A percentile compares a stretch with the other conserved stretches of the same genome.
These are phyloP conservation scores for Rhineura floridana DNA, from an alignment of 2,113 vertebrate species.

Conservation along the genomic window DNA sequence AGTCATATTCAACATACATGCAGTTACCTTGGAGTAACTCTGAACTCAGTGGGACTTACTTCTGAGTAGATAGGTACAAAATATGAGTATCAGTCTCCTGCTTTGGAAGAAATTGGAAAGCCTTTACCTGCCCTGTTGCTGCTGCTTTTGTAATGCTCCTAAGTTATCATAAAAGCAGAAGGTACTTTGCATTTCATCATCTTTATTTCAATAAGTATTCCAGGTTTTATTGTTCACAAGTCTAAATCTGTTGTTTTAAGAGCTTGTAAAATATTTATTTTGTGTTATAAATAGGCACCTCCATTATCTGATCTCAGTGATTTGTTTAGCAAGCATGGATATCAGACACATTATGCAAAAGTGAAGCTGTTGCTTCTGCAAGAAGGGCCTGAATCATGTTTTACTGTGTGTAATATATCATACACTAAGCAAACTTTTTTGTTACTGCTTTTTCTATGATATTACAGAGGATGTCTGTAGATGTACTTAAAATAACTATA, in stretches of 20 bases:
- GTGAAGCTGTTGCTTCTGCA: background rate
- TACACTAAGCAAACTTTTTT: background rate
- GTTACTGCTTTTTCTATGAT: background rate
- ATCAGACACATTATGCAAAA: background rate
- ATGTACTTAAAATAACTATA: background rate
- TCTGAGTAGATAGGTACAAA: too few species aligned
- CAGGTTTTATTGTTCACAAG: background rate
- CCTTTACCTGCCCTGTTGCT: background rate
- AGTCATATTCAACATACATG: too few species aligned
- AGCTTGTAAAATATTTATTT: background rate
- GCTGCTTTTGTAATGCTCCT: background rate
- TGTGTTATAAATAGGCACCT: background rate
- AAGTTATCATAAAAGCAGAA: background rate
- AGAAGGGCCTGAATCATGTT: background rate
- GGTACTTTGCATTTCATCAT: background rate
- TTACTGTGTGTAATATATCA: background rate
- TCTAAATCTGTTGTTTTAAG: slow-evolving; percentile 4
- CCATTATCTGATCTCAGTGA: background rate
- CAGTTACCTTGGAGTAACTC: too few species aligned
- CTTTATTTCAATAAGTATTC: slow-evolving; percentile 2
- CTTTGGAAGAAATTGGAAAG: background rate
- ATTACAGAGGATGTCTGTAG: background rate
- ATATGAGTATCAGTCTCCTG: background rate
- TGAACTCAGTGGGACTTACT: too few species aligned
- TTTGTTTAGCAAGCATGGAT: background rate